phyloP scores from a whole-genome alignment of 2,797 vertebrate genomes.

The Tachyglossus aculeatus region DNA sequence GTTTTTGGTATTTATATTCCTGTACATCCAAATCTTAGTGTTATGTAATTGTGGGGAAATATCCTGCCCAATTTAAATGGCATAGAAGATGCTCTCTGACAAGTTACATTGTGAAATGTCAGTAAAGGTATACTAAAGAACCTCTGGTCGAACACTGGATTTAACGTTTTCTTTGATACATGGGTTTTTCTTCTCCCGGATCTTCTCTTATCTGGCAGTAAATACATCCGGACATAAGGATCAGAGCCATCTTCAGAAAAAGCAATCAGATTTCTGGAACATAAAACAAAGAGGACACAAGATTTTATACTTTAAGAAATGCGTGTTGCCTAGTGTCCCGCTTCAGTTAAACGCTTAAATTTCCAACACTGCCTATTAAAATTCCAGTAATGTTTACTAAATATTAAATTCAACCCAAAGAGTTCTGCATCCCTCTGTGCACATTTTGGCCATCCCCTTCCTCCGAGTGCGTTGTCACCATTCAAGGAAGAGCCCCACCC shows the following conservation, averaged over 20 bases:
- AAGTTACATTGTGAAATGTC: background rate
- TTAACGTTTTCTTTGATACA: slow-evolving; percentile 89
- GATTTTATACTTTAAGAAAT: background rate
- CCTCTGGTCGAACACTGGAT: slow-evolving; percentile 92
- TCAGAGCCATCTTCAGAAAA: slow-evolving; percentile 92
- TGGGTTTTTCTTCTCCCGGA: slow-evolving; percentile 95
- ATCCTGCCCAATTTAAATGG: background rate
- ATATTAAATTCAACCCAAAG: no score
- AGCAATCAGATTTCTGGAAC: slow-evolving; percentile 88
- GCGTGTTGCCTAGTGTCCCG: rapidly evolving
- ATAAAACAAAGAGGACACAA: slow-evolving; percentile 25
- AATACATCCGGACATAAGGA: slow-evolving; percentile 93
- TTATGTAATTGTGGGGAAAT: no score
- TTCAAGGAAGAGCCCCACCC: background rate
- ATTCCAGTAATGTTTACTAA: no score
- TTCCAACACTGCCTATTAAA: no score
- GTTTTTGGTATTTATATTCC: background rate
- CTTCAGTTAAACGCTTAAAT: background rate
- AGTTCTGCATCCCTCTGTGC: background rate
- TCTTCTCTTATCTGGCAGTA: slow-evolving; percentile 93
- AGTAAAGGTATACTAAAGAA: slow-evolving; percentile 62
- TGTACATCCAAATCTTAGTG: no score
- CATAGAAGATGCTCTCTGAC: background rate
- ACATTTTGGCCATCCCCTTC: no score
- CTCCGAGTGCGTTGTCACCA: no score